phyloP scores from a whole-genome alignment of 2,113 vertebrate genomes.

The Rissa tridactyla region DNA sequence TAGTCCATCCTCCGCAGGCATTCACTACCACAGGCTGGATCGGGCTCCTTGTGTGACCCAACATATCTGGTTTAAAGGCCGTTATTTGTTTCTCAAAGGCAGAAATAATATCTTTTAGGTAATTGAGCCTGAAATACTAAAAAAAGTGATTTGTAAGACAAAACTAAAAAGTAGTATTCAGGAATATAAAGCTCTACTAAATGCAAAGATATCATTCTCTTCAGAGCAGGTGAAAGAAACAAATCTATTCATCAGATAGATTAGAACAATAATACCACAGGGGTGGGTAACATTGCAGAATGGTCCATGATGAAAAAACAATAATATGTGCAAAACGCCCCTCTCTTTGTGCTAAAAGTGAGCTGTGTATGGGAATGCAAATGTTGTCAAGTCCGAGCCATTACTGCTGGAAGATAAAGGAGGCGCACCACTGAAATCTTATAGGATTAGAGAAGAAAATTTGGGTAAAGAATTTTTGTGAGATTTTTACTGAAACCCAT shows the following conservation, averaged over 20 bases:
- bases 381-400: background rate
- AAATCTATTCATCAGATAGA: background rate
- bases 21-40: conserved; percentile 22
- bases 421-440: background rate
- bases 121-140: background rate
- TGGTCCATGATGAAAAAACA: background rate
- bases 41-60: conserved; percentile 21
- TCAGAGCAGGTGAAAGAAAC: background rate
- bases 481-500: background rate
- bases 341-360: background rate
- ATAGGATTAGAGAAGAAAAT: background rate
- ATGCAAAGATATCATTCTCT: background rate
- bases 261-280: background rate
- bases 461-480: background rate
- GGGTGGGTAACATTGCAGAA: background rate
- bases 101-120: background rate
- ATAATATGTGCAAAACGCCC: background rate
- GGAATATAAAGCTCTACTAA: background rate
- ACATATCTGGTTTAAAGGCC: background rate
- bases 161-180: background rate
- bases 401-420: background rate
- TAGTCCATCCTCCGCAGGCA: background rate
- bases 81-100: conserved; percentile 1
- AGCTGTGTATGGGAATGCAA: background rate
- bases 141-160: background rate